Evolutionary conservation across 2,888 invertebrate species (phyloP).

Genomic region (Ephialtes manifestator): DNA sequence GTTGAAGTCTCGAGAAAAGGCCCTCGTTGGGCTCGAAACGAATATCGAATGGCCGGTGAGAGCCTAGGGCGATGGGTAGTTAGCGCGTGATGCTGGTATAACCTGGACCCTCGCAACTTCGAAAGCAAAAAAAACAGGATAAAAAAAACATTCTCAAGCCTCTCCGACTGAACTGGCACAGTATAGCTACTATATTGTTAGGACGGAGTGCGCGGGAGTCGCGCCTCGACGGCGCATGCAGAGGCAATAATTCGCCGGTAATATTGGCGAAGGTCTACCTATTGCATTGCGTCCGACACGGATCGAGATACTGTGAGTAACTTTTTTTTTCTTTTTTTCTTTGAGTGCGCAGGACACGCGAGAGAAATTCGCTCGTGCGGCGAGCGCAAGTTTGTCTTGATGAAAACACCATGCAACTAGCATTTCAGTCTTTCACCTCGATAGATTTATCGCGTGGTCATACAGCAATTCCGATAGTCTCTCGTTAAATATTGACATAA

Average conservation of each 20-base stretch:
- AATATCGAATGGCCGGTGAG: conserved; percentile 74
- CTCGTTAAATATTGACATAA: background rate
- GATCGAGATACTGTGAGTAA: conserved; percentile 55
- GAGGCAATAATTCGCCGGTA: conserved; percentile 68
- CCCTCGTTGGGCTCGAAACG: conserved; percentile 68
- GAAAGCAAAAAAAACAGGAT: conserved; percentile 14
- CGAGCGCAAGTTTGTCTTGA: conserved; percentile 3
- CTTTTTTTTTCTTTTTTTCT: conserved; percentile 23
- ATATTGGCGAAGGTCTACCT: conserved; percentile 67
- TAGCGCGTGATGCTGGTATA: conserved; percentile 65
- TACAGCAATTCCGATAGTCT: conserved; percentile 30
- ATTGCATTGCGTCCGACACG: conserved; percentile 57
- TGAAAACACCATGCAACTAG: background rate
- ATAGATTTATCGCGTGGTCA: conserved; percentile 55
- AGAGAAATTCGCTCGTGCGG: conserved; percentile 61
- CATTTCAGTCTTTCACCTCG: conserved; percentile 42
- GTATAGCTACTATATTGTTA: conserved; percentile 40
- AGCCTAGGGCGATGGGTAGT: conserved; percentile 69
- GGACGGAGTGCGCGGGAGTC: conserved; percentile 67
- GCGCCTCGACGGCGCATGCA: conserved; percentile 54
- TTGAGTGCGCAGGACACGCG: conserved; percentile 53
- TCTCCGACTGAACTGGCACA: conserved; percentile 62
- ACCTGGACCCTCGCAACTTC: conserved; percentile 70
- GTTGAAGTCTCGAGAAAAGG: conserved; percentile 60
- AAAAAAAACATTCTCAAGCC: conserved; percentile 38